Base-by-base conservation (phyloP, 2,888 invertebrate species). In the Athripsodes cinereus region DNA sequence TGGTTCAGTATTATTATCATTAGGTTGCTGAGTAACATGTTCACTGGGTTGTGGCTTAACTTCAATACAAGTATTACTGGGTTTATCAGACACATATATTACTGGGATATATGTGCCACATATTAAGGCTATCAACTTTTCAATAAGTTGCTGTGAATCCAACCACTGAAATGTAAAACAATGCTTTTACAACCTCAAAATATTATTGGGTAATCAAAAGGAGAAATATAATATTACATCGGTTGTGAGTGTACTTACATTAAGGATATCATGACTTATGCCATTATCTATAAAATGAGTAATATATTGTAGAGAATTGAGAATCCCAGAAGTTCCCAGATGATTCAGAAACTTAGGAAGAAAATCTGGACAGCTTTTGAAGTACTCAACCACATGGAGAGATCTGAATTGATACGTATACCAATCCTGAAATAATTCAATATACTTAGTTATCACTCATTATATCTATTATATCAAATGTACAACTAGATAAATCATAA, bases 311-410 rank as follows among this genome's bases (percentile, higher is more conserved):
- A 94, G 85, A 68, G 94, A 84, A 82, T 97, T 96, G 81, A 94
- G 93, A 69, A 96, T 90, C 67, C 96, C 95, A 21, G 96, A 96
- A 52, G 95, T 96, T 69, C 91, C 88, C 70, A 96, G 84, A 79
- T 97, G 96, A 68, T 87, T 86, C 70, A 96, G 80, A 71, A 96
- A 81, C 72, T 89, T 84, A 65, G 90, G 86, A 71, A 96, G 83
- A 81, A 95, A 94, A 75, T 89, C 88, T 67, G 88, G 86, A 71
- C 89, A 87, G 62, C 86, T 83, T 76, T 92, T 91, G 71, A 96
- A 83, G 81, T 92, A 95, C 74, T 94, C 92, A 78, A 96, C 81
- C 71, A 95, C 90, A 79, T 94, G 88, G 71, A 92, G 86, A 78
- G 91, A 92, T 74, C 90, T 90, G 74, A 91, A 87, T 82, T 93